A percentile compares a stretch with the other conserved stretches of the same genome.
These are phyloP conservation scores for Mythimna pallens DNA, from an alignment of 2,888 invertebrate genomes.

Conservation along the genomic window DNA sequence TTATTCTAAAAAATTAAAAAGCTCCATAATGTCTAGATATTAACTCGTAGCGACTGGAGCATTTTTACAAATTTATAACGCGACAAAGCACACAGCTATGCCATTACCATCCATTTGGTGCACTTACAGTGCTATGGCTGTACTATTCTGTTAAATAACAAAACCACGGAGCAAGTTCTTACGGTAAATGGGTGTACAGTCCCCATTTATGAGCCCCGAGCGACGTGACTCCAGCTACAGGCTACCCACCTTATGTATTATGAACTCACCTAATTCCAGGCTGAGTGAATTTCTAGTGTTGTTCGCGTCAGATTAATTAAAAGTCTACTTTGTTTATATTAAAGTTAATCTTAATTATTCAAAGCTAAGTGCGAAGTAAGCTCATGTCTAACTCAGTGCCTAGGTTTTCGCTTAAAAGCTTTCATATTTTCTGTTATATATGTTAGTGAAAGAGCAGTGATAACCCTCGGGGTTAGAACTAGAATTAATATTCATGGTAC, in stretches of 20 bases:
- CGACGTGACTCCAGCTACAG: constrained; percentile 60
- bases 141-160: constrained; percentile 72
- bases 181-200: constrained; percentile 58
- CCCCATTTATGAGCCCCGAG: constrained; percentile 67
- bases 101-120: constrained; percentile 76
- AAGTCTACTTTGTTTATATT: constrained; percentile 63
- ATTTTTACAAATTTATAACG: constrained; percentile 67
- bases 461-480: constrained; percentile 29
- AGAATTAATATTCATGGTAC: constrained; percentile 22
- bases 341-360: constrained; percentile 63
- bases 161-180: constrained; percentile 64
- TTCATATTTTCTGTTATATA: constrained; percentile 53
- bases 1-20: background rate
- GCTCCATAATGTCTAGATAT: constrained; percentile 8
- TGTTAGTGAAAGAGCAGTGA: constrained; percentile 38
- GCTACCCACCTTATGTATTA: constrained; percentile 58
- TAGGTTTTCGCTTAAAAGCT: constrained; percentile 56
- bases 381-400: constrained; percentile 48
- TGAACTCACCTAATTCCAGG: constrained; percentile 68
- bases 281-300: constrained; percentile 66
- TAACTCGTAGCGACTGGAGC: constrained; percentile 4
- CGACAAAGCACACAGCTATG: constrained; percentile 57
- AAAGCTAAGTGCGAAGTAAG: constrained; percentile 64
- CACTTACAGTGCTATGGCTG: constrained; percentile 68
- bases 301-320: constrained; percentile 63